Base-by-base conservation (phyloP, 2,888 invertebrate species). In the Clanis bilineata region DNA sequence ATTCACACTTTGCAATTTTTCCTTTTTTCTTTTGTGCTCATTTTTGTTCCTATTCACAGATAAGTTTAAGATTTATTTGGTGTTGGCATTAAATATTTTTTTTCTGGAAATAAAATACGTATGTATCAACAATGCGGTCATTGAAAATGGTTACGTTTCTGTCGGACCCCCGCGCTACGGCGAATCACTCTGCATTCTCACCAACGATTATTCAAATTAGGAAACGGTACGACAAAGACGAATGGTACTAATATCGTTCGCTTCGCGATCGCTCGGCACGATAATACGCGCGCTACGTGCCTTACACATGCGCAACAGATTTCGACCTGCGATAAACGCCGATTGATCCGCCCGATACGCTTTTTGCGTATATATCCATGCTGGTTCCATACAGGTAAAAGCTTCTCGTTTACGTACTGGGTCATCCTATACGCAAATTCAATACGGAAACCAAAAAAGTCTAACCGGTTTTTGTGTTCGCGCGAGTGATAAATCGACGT, bases 181-280 rank as follows among this genome's bases (percentile, higher is more conserved):
- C 83, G 85, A 88, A 87, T 88, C 83, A 86, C 82, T 83, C 80
- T 82, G 83, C 82, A 88, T 90, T 90, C 89, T 88, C 88, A 90
- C 90, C 88, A 86, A 80, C 88, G 90, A 92, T 92, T 92, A 92
- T 92, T 91, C 86, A 91, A 92, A 92, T 92, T 87, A 92, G 89
- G 85, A 83, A 90, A 85, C 81, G 85, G 85, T 82, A 88, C 89
- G 92, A 92, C 92, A 91, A 87, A 91, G 92, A 92, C 90, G 91
- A 90, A 92, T 92, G 90, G 90, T 82, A 83, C 84, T 90, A 90
- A 91, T 91, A 91, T 88, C 90, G 89, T 78, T 79, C 80, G 80
- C 76, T 79, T 74, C 72, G 84, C 83, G 91, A 91, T 90, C 82
- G 83, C 83, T 72, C 69, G 65, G 74, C 65, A 71, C 83, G 90